Evolutionary conservation across 2,888 invertebrate species (phyloP).

Genomic region (Smittia aterrima): DNA sequence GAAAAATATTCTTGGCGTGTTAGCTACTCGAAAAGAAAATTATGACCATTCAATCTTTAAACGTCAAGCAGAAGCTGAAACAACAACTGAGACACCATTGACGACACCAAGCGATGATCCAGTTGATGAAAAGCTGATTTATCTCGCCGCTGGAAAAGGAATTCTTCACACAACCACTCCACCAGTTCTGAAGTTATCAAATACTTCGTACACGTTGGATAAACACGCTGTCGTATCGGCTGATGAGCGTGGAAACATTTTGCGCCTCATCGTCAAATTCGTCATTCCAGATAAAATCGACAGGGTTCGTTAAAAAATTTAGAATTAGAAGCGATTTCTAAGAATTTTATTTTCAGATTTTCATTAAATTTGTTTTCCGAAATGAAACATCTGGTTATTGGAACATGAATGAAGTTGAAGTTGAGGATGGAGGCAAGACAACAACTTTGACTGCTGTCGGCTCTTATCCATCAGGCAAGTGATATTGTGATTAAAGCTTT

Average conservation of each 20-base stretch:
- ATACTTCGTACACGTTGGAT: too few relatives aligned
- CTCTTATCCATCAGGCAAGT: slow-evolving; percentile 48
- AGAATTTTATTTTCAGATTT: slow-evolving; percentile 51
- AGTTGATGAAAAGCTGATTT: slow-evolving; percentile 54
- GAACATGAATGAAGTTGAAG: slow-evolving; percentile 59
- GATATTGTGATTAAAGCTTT: neutral
- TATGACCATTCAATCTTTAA: slow-evolving; percentile 50
- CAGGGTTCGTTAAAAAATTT: neutral
- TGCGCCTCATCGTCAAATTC: slow-evolving; percentile 2
- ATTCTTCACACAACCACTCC: slow-evolving; percentile 58
- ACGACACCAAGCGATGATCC: slow-evolving; percentile 50
- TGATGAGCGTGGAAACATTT: slow-evolving; percentile 44
- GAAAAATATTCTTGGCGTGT: slow-evolving; percentile 59
- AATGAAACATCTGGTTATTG: slow-evolving; percentile 58
- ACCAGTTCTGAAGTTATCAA: slow-evolving; percentile 56
- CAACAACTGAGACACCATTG: slow-evolving; percentile 21
- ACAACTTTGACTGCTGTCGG: slow-evolving; percentile 46
- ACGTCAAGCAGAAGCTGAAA: slow-evolving; percentile 45
- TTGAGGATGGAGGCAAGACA: slow-evolving; percentile 52
- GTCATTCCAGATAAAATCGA: slow-evolving; percentile 4
- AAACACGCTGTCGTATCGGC: slow-evolving; percentile 50
- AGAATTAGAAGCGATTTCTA: too few relatives aligned
- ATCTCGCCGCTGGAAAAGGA: slow-evolving; percentile 57
- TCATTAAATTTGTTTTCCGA: slow-evolving; percentile 60
- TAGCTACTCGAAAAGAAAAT: slow-evolving; percentile 54